phyloP scores from a whole-genome alignment of 2,797 vertebrate genomes.

The Buceros bicornis region DNA sequence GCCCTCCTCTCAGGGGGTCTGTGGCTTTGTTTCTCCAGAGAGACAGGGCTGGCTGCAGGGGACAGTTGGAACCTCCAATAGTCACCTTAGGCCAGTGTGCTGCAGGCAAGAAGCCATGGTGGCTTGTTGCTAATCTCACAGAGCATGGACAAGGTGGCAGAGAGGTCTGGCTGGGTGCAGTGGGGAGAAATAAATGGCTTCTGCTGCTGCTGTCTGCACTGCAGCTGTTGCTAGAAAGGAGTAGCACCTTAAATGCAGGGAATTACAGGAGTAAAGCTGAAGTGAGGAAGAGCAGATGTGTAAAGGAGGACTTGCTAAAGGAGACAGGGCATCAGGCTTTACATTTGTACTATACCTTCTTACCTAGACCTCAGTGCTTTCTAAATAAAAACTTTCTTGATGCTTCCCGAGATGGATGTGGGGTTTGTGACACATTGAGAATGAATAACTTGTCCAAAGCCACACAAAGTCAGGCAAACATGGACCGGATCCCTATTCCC shows the following conservation, averaged over 20 bases:
- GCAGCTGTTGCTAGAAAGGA: background rate
- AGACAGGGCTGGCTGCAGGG: background rate
- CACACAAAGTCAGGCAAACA: background rate
- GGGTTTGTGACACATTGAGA: background rate
- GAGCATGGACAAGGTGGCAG: rapidly evolving
- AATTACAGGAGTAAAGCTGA: background rate
- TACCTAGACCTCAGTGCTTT: background rate
- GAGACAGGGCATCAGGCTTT: background rate
- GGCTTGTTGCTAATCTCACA: background rate
- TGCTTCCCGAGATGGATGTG: background rate
- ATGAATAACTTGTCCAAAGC: background rate
- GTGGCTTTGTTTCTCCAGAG: rapidly evolving
- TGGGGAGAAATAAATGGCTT: rapidly evolving
- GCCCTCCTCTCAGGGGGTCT: background rate
- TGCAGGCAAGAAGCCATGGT: background rate
- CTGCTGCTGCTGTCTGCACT: background rate
- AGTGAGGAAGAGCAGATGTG: background rate
- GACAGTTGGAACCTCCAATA: background rate
- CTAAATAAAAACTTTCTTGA: background rate
- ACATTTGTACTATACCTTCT: background rate
- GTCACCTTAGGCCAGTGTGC: background rate
- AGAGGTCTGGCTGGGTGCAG: background rate
- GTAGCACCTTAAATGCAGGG: background rate
- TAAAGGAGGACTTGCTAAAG: background rate
- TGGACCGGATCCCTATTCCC: background rate